Evolutionary conservation across 2,113 vertebrate species (phyloP), one percentile per base, ranked within the genome.

Genomic region (Ceyx margarethae): DNA sequence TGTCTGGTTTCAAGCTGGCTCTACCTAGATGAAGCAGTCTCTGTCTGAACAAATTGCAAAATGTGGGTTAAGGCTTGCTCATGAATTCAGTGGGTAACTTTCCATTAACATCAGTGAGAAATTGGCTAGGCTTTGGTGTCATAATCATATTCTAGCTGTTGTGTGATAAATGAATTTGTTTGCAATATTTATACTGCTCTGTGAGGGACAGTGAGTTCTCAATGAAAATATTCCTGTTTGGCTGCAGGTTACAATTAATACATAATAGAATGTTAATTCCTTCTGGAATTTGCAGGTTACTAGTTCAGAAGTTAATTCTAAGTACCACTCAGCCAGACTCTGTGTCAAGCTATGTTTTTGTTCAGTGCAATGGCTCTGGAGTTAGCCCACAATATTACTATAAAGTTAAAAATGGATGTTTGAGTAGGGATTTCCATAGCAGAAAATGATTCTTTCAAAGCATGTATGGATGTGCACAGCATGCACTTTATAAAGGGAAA

Each of bases 281-380:
- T 64, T 15, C 85, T 91, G 75, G 51, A 78, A 25, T 92, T 78
- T 77, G 40, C 2, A 4, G 86, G 69, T 85, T 92, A 69, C 67
- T 85, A 15, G 78, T 85, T 96, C 75, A 89, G 78, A 87, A 94
- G 88, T 93, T 91, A 93, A 85, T 69, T 94, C 81, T 67, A 57
- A 85, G 64, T 46, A 82, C 28, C 43, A 20, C 54, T 79, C 42
- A 62, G 58, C 69, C 81, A 91, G 89, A 86, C 80, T 65, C 15
- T 33, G 42, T 53, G 57, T 81, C 28, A 42, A 31, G 54, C 71
- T 71, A 31, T 6, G 1, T 76, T 64, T 72, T 81, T 11, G 66
- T 89, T 56, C 62, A 84, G 20, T 58, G 67, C 62, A 76, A 51
- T 3, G 1, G 22, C 50, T 69, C 62, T 84, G 45, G 42, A 91